Conservation (phyloP, 2,797 vertebrate species). For the Taeniopygia guttata region DNA sequence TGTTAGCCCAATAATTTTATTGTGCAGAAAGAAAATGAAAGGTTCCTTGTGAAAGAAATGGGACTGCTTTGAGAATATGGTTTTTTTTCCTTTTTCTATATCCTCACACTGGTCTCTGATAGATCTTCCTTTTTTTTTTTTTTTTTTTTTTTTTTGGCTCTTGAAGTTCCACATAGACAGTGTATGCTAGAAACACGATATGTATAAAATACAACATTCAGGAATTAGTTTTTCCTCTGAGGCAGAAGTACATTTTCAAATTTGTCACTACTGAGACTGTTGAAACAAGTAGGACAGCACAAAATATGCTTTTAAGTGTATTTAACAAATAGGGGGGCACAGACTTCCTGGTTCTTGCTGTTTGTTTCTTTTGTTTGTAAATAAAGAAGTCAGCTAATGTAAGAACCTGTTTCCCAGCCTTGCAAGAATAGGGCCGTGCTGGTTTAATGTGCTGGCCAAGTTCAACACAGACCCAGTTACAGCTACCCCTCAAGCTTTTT, state of each 20-base stretch:
- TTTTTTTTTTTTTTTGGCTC: background rate
- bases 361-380: background rate
- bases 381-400: background rate
- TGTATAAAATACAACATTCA: background rate
- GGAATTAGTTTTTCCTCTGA: background rate
- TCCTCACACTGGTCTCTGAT: background rate
- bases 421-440: background rate
- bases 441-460: background rate
- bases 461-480: conserved; percentile 23
- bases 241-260: background rate
- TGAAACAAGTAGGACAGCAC: background rate
- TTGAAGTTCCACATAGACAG: background rate
- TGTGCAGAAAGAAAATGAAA: background rate
- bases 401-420: background rate
- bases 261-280: background rate
- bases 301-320: background rate
- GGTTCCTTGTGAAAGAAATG: background rate
- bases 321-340: background rate
- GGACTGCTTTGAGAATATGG: background rate
- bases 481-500: background rate
- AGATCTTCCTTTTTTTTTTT: background rate
- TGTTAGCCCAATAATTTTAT: background rate
- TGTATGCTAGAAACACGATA: background rate
- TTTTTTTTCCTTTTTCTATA: background rate
- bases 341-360: background rate